Evolutionary conservation across 2,888 invertebrate genomes (phyloP).

Genomic region (Sussaba pulchella): DNA sequence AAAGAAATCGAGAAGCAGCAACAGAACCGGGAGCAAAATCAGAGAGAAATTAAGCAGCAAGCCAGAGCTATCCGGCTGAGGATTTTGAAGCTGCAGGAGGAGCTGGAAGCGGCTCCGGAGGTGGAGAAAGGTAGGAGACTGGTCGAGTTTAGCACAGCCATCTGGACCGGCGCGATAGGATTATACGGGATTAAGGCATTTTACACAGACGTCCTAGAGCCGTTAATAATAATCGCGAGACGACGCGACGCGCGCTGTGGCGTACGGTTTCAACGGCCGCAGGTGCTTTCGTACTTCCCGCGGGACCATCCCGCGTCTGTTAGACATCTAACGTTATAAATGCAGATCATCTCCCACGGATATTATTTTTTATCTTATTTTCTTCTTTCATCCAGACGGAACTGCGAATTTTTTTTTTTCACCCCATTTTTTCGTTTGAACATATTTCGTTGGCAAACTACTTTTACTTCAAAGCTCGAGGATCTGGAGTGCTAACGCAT

Average conservation of each 20-base stretch:
- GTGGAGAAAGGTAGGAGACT: slow-evolving; percentile 36
- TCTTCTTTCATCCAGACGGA: neutral
- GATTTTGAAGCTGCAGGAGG: slow-evolving; percentile 53
- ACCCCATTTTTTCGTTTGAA: slow-evolving; percentile 5
- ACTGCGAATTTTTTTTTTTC: slow-evolving; percentile 1
- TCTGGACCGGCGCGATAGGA: slow-evolving; percentile 75
- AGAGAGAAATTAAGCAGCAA: slow-evolving; percentile 48
- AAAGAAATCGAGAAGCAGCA: slow-evolving; percentile 48
- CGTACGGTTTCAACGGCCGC: slow-evolving; percentile 29
- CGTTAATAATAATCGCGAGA: slow-evolving; percentile 73
- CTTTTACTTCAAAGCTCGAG: too few relatives aligned
- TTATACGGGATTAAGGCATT: slow-evolving; percentile 76
- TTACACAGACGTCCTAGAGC: slow-evolving; percentile 70
- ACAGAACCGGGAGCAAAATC: slow-evolving; percentile 17
- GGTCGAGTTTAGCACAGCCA: slow-evolving; percentile 72
- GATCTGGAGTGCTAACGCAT: too few relatives aligned
- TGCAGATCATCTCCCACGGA: slow-evolving; percentile 31
- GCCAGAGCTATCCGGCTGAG: slow-evolving; percentile 52
- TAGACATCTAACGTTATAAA: slow-evolving; percentile 38
- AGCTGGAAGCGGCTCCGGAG: too few relatives aligned
- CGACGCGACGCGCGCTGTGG: slow-evolving; percentile 45
- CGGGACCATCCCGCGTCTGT: slow-evolving; percentile 33
- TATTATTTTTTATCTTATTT: too few relatives aligned
- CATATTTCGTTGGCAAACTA: too few relatives aligned
- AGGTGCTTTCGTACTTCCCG: slow-evolving; percentile 38